Evolutionary conservation across 2,888 invertebrate genomes (phyloP).

Genomic region (Onchidella celtica): DNA sequence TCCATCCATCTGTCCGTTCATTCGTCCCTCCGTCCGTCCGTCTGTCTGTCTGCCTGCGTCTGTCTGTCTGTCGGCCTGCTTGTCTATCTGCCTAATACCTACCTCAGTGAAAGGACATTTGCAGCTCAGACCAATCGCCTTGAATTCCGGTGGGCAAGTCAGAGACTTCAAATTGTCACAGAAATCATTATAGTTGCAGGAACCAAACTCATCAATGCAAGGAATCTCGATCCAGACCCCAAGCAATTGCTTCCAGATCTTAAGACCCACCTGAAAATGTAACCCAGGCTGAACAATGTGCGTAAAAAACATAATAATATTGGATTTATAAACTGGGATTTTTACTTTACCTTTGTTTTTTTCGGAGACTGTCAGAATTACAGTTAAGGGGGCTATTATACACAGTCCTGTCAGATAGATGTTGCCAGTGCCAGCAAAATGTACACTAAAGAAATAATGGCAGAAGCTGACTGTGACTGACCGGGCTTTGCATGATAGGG

Average conservation of each 20-base stretch:
- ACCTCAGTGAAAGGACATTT: conserved; percentile 15
- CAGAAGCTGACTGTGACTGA: too few relatives aligned
- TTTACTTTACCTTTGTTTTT: too few relatives aligned
- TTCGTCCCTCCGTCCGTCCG: background rate
- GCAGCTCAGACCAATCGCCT: conserved; percentile 20
- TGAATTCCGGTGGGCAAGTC: conserved; percentile 37
- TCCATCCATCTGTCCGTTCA: background rate
- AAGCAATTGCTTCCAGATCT: conserved; percentile 50
- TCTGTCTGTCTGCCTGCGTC: too few relatives aligned
- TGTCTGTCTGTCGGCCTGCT: background rate
- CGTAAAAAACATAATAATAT: background rate
- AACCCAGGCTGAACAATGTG: background rate
- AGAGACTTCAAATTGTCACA: conserved; percentile 40
- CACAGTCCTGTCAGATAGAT: too few relatives aligned
- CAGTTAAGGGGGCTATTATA: too few relatives aligned
- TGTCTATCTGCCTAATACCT: background rate
- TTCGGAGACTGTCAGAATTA: too few relatives aligned
- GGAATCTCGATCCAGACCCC: conserved; percentile 47
- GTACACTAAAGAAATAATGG: too few relatives aligned
- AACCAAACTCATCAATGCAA: conserved; percentile 51
- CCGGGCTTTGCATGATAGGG: too few relatives aligned
- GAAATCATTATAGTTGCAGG: conserved; percentile 53
- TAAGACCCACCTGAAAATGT: conserved; percentile 37
- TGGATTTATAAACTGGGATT: too few relatives aligned
- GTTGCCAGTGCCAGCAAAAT: too few relatives aligned